Base-by-base conservation (phyloP, 2,797 vertebrate species). In the Silurus aristotelis region DNA sequence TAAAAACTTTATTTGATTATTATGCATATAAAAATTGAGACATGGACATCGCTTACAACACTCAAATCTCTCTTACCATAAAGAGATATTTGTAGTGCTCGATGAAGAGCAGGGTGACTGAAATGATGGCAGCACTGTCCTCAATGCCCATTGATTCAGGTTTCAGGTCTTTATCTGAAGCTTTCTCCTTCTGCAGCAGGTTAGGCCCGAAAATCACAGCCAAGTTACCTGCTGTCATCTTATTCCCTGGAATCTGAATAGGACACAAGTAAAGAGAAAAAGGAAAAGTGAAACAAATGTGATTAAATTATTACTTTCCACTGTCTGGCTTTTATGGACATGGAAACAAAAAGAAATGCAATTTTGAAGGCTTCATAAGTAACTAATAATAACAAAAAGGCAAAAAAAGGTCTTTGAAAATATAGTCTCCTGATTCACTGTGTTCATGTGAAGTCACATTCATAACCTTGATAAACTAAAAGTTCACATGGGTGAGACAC, bases 141-240 rank as follows among this genome's bases (percentile, higher is more conserved):
- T 97, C 96, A 17, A 98, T 97, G 52, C 92, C 95, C 93, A 95
- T 87, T 7, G 90, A 55, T 3, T 94, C 91, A 22, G 89, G 92
- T 76, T 92, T 90, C 5, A 87, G 67, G 0, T 97, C 93, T 80
- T 89, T 94, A 56, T 94, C 95, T 6, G 90, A 90, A 0, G 89
- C 91, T 72, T 91, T 89, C n/a, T 97, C 97, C 76, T 91, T 94
- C 92, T 96, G 96, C 71, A 99, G 94, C 84, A 99, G 93, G 92
- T 97, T 96, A 14, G 97, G 96, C 31, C 97, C 97, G n/a, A 99
- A 99, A 90, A 98, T 94, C 63, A 97, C 96, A 0, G 98, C 98
- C 92, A 99, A 90, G 90, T 99, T 99, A 0, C 94, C 94, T 0
- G 94, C 92, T 0, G 97, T 98, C 98, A 99, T 99, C 91, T 97